Evolutionary conservation across 2,113 vertebrate species (phyloP).

Genomic region (Calidris pygmaea): DNA sequence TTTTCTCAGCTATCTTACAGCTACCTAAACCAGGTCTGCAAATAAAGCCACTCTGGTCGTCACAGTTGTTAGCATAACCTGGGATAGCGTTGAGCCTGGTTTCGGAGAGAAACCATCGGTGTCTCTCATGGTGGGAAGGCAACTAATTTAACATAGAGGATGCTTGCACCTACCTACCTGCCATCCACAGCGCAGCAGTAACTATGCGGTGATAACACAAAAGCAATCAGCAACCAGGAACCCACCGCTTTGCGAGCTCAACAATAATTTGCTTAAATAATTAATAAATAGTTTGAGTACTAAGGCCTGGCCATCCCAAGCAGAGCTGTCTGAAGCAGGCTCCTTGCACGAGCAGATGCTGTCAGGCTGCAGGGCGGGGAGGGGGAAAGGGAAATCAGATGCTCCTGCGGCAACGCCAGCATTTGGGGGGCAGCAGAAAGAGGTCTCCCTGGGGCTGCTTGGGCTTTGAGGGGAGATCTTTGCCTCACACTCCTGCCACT

Average conservation of each 20-base stretch:
- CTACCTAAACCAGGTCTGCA: not conserved
- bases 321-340: not conserved
- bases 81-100: not conserved
- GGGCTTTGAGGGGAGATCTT: not conserved
- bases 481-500: not conserved
- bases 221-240: not conserved
- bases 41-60: not conserved
- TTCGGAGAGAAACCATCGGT: not conserved
- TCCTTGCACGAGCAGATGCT: not conserved
- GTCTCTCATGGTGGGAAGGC: not conserved
- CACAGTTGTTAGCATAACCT: not conserved
- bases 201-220: not conserved
- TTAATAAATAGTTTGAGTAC: not conserved
- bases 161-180: not conserved
- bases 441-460: not conserved
- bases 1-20: not conserved
- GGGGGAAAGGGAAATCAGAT: not conserved
- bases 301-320: not conserved
- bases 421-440: not conserved
- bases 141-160: not conserved
- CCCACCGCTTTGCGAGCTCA: not conserved
- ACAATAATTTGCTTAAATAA: not conserved
- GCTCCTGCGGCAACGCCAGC: not conserved
- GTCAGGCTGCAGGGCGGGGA: rapidly evolving
- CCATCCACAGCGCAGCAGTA: not conserved